Evolutionary conservation across 2,113 vertebrate species (phyloP).

Genomic region (Pterophyllum scalare): DNA sequence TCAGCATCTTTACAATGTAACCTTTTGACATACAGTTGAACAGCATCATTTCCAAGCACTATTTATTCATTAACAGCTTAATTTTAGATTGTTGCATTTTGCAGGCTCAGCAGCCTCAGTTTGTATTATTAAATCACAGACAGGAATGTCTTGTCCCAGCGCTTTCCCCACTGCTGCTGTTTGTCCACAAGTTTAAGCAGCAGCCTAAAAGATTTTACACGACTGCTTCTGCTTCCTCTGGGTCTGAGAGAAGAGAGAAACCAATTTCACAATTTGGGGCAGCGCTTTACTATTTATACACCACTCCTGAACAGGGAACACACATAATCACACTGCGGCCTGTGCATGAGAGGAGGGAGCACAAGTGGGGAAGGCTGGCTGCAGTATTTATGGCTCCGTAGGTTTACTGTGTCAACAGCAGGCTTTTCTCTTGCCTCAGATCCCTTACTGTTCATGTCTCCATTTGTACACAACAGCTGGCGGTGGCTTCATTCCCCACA

Average conservation of each 20-base stretch:
- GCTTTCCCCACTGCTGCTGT: constrained; percentile 19
- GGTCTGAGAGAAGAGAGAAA: constrained; percentile 21
- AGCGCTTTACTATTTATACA: constrained; percentile 46
- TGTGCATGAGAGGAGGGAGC: background rate
- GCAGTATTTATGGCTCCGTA: constrained; percentile 35
- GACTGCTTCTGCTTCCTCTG: constrained; percentile 7
- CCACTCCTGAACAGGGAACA: constrained; percentile 5
- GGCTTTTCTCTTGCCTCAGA: background rate
- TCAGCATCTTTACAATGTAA: constrained; percentile 4
- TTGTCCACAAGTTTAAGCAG: constrained; percentile 1
- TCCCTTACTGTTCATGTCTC: constrained; percentile 2
- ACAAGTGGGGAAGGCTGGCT: constrained; percentile 7
- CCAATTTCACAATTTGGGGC: constrained; percentile 32
- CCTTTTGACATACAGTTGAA: background rate
- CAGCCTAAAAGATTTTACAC: background rate
- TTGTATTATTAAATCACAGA: constrained; percentile 34
- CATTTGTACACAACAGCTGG: constrained; percentile 40
- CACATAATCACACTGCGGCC: background rate
- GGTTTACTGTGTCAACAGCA: constrained; percentile 25
- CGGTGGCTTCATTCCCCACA: background rate
- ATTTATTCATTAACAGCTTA: background rate
- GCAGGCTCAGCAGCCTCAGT: background rate
- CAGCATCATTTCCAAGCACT: background rate
- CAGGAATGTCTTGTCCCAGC: background rate
- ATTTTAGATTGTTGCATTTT: background rate